phyloP scores from a whole-genome alignment of 2,888 invertebrate genomes.

The Cybosia mesomella region DNA sequence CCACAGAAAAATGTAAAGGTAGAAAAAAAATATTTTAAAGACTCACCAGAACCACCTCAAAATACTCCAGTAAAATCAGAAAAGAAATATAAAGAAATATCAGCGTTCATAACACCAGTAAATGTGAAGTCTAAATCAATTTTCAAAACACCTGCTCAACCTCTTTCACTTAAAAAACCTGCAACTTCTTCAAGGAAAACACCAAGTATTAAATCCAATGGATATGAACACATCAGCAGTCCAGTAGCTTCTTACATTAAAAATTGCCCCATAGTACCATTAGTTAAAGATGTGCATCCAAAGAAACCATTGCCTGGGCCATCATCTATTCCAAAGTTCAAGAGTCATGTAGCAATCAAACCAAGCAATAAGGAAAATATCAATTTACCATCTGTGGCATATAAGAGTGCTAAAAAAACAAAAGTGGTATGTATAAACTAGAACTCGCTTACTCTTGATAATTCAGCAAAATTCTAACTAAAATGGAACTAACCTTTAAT shows the following conservation, averaged over 20 bases:
- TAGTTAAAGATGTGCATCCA: slow-evolving; percentile 70
- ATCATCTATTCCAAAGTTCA: slow-evolving; percentile 69
- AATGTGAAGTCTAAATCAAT: slow-evolving; percentile 42
- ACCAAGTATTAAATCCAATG: slow-evolving; percentile 53
- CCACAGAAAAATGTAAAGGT: slow-evolving; percentile 23
- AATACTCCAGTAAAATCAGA: slow-evolving; percentile 54
- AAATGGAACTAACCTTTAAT: no score
- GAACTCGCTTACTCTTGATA: background rate
- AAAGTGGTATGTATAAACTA: slow-evolving; percentile 62
- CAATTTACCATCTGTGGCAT: slow-evolving; percentile 66
- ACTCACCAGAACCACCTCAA: slow-evolving; percentile 22
- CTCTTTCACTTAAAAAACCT: slow-evolving; percentile 55
- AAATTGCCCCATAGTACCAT: slow-evolving; percentile 67
- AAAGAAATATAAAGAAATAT: slow-evolving; percentile 28
- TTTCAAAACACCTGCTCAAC: slow-evolving; percentile 67
- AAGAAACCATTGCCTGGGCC: slow-evolving; percentile 63
- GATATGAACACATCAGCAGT: slow-evolving; percentile 71
- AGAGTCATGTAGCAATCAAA: slow-evolving; percentile 44
- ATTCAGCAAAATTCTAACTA: background rate
- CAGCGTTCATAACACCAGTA: slow-evolving; percentile 38
- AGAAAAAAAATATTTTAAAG: slow-evolving; percentile 4
- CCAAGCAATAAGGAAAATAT: slow-evolving; percentile 68
- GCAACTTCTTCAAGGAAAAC: slow-evolving; percentile 59
- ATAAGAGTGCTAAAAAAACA: slow-evolving; percentile 73
- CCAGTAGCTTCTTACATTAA: slow-evolving; percentile 78